A percentile compares a stretch with the other conserved stretches of the same genome.
These are phyloP conservation scores for Yponomeuta plumbellus DNA, from an alignment of 2,888 invertebrate species.

Conservation along the genomic window DNA sequence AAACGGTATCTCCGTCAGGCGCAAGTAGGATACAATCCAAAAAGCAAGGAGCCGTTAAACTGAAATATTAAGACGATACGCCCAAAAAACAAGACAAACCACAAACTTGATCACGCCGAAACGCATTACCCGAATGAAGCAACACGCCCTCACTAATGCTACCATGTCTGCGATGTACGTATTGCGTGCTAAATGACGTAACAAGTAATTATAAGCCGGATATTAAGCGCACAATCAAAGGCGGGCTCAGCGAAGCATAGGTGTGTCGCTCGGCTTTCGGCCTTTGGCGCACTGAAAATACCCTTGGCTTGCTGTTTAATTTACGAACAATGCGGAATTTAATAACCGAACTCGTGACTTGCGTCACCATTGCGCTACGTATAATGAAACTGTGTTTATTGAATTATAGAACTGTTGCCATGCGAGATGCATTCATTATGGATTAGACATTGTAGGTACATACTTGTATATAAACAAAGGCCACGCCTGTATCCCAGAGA, in stretches of 20 bases:
- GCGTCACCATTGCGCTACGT: neutral
- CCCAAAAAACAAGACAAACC: neutral
- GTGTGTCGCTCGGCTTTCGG: neutral
- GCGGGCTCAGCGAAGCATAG: conserved; percentile 22
- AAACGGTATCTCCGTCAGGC: too few relatives aligned
- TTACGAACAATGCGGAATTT: conserved; percentile 9
- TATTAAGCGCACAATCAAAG: conserved; percentile 31
- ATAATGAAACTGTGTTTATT: neutral
- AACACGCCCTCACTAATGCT: neutral
- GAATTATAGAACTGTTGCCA: neutral
- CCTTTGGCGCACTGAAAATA: neutral
- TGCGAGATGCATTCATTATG: neutral
- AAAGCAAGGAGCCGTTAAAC: too few relatives aligned
- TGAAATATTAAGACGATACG: too few relatives aligned
- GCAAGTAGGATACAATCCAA: too few relatives aligned
- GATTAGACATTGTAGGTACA: too few relatives aligned
- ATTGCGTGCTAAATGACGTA: conserved; percentile 11
- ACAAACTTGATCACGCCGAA: neutral
- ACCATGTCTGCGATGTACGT: neutral
- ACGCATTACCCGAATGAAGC: conserved; percentile 4
- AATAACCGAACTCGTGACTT: conserved; percentile 6
- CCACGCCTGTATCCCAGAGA: too few relatives aligned
- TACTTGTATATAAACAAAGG: too few relatives aligned
- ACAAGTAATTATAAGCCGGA: conserved; percentile 29
- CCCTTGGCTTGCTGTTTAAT: conserved; percentile 7